Conservation (phyloP, 2,888 invertebrate species). For the Phytoseiulus persimilis region DNA sequence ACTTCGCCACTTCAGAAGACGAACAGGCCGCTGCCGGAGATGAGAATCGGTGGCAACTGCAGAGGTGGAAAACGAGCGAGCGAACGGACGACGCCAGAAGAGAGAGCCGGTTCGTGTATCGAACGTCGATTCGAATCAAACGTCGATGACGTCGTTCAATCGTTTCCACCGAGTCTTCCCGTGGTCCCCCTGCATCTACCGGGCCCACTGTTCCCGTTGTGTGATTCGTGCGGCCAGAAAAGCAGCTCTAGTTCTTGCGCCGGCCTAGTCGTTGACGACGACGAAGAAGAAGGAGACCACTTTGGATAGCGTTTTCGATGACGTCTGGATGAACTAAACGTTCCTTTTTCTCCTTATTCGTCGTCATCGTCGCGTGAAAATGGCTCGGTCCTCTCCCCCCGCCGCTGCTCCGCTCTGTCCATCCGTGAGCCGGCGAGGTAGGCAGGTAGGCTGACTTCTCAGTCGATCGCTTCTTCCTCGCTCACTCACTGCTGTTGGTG, state of each 20-base stretch:
- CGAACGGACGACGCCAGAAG: background rate
- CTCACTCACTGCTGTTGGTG: background rate
- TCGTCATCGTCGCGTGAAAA: background rate
- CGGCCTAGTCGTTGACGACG: too few relatives aligned
- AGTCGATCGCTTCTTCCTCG: background rate
- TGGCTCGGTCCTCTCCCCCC: background rate
- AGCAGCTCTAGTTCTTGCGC: background rate
- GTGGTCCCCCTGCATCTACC: background rate
- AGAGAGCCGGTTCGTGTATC: background rate
- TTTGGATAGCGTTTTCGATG: background rate
- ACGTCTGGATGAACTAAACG: background rate
- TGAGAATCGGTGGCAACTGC: background rate
- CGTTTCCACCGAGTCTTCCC: background rate
- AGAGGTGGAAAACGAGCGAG: background rate
- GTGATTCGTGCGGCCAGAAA: background rate
- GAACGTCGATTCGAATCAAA: background rate
- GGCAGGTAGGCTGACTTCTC: background rate
- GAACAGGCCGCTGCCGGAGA: background rate
- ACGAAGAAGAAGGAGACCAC: background rate
- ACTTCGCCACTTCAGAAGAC: conserved; percentile 5
- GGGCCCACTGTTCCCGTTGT: background rate
- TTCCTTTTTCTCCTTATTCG: background rate
- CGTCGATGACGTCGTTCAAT: background rate
- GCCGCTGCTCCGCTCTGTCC: background rate
- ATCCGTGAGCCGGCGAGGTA: background rate